A percentile compares a stretch with the other conserved stretches of the same genome.
These are phyloP conservation scores for Hippocampus barbouri DNA, from an alignment of 2,113 vertebrate species.

Conservation along the genomic window DNA sequence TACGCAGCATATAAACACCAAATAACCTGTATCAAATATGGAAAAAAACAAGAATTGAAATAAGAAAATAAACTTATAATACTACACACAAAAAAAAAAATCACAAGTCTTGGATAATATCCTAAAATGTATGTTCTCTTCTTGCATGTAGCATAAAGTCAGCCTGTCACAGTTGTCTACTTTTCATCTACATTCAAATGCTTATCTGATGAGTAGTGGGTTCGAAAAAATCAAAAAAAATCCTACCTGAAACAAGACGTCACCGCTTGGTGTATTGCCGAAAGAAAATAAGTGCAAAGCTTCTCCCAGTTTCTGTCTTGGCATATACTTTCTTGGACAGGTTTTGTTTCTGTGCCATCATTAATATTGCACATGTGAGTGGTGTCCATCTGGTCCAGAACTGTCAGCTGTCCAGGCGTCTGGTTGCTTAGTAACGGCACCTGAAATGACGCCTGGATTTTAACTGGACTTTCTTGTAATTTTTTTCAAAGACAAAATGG, in stretches of 20 bases:
- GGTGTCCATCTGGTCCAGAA: constrained; percentile 47
- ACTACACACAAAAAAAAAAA: neutral
- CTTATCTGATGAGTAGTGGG: neutral
- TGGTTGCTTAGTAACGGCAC: constrained; percentile 48
- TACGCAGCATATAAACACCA: no score
- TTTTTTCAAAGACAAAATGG: neutral
- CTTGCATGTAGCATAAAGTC: neutral
- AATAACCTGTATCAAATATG: no score
- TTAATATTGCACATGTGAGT: constrained; percentile 53
- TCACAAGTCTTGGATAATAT: neutral
- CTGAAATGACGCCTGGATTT: neutral
- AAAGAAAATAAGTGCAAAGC: neutral
- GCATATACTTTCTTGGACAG: constrained; percentile 38
- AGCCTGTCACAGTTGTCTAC: neutral
- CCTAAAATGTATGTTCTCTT: neutral
- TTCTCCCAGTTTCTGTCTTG: constrained; percentile 10
- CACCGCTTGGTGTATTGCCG: constrained; percentile 1
- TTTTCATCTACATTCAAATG: neutral
- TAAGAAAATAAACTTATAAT: neutral
- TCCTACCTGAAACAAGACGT: constrained; percentile 7
- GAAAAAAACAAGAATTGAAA: neutral
- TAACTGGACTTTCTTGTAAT: neutral
- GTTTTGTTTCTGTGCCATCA: constrained; percentile 45
- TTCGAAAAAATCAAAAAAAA: neutral
- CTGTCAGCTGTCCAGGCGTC: constrained; percentile 18